phyloP scores from a whole-genome alignment of 1,140 invertebrate genomes.

The Macrobrachium rosenbergii region DNA sequence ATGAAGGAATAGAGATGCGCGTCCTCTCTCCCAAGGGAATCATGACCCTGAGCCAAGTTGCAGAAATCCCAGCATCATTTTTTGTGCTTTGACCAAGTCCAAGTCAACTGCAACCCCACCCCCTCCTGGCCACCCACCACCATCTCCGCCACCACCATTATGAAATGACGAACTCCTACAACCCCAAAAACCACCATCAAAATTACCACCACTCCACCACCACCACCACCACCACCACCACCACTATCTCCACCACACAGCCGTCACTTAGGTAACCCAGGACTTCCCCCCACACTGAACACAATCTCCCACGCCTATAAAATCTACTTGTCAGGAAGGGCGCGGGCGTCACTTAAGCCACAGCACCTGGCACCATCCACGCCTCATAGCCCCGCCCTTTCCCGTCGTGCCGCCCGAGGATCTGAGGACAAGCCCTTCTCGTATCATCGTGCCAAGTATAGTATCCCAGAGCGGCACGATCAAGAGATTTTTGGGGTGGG shows the following conservation, averaged over 20 bases:
- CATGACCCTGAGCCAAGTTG: conserved; percentile 51
- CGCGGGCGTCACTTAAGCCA: conserved; percentile 38
- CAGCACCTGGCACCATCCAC: conserved; percentile 43
- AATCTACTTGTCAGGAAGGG: conserved; percentile 42
- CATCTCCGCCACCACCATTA: conserved; percentile 39
- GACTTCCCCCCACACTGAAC: background rate
- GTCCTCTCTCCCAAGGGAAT: conserved; percentile 21
- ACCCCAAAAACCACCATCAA: conserved; percentile 34
- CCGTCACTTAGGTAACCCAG: conserved; percentile 14
- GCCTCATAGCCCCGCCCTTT: conserved; percentile 5
- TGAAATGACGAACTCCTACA: conserved; percentile 37
- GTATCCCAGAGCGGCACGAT: background rate
- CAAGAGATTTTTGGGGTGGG: conserved; percentile 8
- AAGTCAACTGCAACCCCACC: conserved; percentile 65
- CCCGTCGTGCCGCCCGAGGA: background rate
- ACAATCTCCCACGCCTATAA: background rate
- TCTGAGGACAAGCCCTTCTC: background rate
- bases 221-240: conserved; percentile 27
- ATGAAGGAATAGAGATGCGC: background rate
- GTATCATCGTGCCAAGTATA: no score
- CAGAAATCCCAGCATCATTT: conserved; percentile 65
- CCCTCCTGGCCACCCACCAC: conserved; percentile 54
- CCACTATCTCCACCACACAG: conserved; percentile 29
- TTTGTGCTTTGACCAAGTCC: conserved; percentile 65
- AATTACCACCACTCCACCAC: conserved; percentile 36